These are phyloP conservation scores for Hozukius guyotensis DNA, from an alignment of 2,797 vertebrate species.

Conservation along the genomic window DNA sequence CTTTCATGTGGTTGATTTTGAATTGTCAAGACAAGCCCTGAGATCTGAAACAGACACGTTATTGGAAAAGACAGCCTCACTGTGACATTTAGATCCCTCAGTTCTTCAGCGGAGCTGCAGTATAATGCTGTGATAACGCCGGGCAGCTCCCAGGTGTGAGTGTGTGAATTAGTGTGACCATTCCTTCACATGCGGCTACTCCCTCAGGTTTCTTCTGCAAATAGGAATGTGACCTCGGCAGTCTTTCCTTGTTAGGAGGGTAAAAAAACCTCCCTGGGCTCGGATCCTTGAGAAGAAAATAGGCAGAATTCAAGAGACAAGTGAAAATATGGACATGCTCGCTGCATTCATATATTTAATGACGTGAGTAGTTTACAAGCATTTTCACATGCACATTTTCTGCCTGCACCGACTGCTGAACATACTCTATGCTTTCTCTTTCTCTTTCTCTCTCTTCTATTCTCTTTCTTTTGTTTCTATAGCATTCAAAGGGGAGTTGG, in stretches of 20 bases:
- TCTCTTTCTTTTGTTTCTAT: conserved; percentile 1
- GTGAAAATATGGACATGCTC: background rate
- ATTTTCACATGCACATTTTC: background rate
- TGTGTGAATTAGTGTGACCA: conserved; percentile 45
- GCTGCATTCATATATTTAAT: background rate
- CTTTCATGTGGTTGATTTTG: background rate
- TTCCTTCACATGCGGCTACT: conserved; percentile 43
- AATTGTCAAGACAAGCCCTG: background rate
- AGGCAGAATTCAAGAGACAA: background rate
- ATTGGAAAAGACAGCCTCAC: background rate
- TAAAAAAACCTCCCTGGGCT: background rate
- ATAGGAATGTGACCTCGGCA: conserved; percentile 27
- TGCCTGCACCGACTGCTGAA: background rate
- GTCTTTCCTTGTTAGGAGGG: conserved; percentile 4
- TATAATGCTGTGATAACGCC: conserved; percentile 23
- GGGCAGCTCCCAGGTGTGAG: conserved; percentile 42
- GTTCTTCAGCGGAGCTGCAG: background rate
- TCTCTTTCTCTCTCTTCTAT: background rate
- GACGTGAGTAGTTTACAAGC: background rate
- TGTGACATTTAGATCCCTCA: conserved; percentile 3
- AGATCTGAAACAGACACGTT: background rate
- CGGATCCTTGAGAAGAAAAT: background rate
- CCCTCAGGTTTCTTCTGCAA: conserved; percentile 49
- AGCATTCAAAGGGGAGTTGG: background rate
- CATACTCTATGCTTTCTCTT: background rate